phyloP scores from a whole-genome alignment of 30 jellyfish, hydroid and myxozoan species.

The Hydractinia echinata region DNA sequence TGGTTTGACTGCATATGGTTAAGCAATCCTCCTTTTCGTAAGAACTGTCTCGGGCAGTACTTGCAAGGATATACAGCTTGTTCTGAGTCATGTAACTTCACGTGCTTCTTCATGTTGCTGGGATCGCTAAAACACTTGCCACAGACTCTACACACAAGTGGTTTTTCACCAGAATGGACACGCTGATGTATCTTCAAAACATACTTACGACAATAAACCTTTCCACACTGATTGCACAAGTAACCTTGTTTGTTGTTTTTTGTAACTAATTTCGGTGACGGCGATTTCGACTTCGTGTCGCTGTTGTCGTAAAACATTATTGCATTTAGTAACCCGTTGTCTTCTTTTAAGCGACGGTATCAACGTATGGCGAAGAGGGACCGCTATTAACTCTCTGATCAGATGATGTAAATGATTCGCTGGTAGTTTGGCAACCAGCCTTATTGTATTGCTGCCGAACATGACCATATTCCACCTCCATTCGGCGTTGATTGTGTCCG shows the following conservation, averaged over 20 bases:
- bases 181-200: constrained; percentile 93
- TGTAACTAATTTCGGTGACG: no score
- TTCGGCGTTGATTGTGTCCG: no score
- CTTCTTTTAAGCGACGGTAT: no score
- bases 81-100: constrained; percentile 87
- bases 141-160: constrained; percentile 80
- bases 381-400: no score
- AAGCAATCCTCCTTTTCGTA: constrained; percentile 78
- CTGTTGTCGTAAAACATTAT: no score
- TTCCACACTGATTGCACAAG: constrained; percentile 84
- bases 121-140: constrained; percentile 98
- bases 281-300: no score
- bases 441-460: no score
- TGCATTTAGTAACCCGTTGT: no score
- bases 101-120: constrained; percentile 96
- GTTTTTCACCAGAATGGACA: constrained; percentile 94
- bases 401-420: no score
- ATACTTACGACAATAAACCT: constrained; percentile 90
- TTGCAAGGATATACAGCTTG: constrained; percentile 89
- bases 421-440: no score
- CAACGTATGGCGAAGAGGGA: no score
- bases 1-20: constrained; percentile 90
- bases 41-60: constrained; percentile 84
- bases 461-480: no score
- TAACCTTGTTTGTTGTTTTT: constrained; percentile 41